Base-by-base conservation (phyloP, 2,888 invertebrate genomes). In the Mechanitis messenoides region DNA sequence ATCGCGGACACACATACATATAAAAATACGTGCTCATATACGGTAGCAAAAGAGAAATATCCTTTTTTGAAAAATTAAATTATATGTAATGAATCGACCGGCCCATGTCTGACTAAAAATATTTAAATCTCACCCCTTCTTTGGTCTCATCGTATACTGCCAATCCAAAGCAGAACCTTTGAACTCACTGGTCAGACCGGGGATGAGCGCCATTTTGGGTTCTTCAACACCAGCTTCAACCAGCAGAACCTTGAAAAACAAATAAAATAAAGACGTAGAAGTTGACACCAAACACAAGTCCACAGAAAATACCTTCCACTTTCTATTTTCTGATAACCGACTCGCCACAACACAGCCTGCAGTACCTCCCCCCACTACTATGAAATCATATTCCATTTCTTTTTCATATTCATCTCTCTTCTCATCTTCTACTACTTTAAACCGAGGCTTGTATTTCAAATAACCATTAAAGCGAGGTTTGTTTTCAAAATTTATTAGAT, bases 301-400 rank as follows among this genome's bases (percentile, higher is more conserved):
- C 53, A 53, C 31, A 11, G 7, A 55, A 35, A n/a, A 64, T 71
- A 87, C 89, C 81, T 78, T 88, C 89, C 89, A 89, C 68, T 83
- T 85, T 33, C 76, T 78, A 53, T 89, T 89, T 66, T 89, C 89
- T 0, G 89, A 87, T 7, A 89, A 69, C 33, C 90, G 74, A 68
- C 89, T 89, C 1, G 89, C 88, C 1, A 89, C 67, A 28, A 88
- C 89, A 58, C 87, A 85, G 4, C 89, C 89, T 0, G 90, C 89
- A 0, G 89, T 89, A 0, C 89, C 89, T 2, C 87, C 89, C 0
- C 89, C 89, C 0, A 89, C 76, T 3, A 89, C 76, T 31, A 89
- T 78, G 64, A 89, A 89, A 66, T 89, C 89, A 67, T 81, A 89
- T 46, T 80, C 79, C 3, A 68, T 65, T 3, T 68, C 67, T 0